A percentile compares a stretch with the other conserved stretches of the same genome.
Evolutionary conservation across 1,140 invertebrate genomes (phyloP).

Genomic region (Drosophila tropicalis): DNA sequence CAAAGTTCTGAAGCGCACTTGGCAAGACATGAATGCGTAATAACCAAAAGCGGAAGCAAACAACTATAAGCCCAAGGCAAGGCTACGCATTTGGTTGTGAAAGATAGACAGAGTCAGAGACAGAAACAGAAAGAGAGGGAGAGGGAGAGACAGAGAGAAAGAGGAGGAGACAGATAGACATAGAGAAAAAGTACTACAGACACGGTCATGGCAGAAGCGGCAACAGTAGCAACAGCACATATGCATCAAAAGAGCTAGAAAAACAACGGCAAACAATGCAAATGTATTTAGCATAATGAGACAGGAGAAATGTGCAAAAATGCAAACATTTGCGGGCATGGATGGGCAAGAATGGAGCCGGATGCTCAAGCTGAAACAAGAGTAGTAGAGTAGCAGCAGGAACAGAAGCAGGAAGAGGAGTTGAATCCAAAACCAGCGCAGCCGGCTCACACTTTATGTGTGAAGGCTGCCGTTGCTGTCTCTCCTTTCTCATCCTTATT

Average conservation of each 20-base stretch:
- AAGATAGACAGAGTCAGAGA: conserved; percentile 12
- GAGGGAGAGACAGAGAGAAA: conserved; percentile 11
- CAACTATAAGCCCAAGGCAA: conserved; percentile 74
- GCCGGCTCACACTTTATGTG: conserved; percentile 68
- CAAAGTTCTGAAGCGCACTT: conserved; percentile 78
- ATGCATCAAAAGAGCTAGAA: conserved; percentile 81
- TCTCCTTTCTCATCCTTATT: conserved; percentile 11
- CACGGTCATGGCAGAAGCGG: conserved; percentile 12
- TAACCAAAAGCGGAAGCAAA: conserved; percentile 80
- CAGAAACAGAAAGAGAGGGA: conserved; percentile 2
- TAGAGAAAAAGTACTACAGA: conserved; percentile 1
- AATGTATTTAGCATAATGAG: conserved; percentile 82
- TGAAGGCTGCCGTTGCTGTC: conserved; percentile 47
- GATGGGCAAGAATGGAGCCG: conserved; percentile 1
- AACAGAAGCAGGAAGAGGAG: too few species aligned
- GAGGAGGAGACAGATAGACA: not conserved
- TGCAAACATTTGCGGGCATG: conserved; percentile 75
- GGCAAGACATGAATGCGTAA: conserved; percentile 80
- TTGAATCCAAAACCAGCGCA: conserved; percentile 27
- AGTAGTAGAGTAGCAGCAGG: not conserved
- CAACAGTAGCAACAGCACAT: conserved; percentile 54
- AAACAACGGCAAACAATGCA: conserved; percentile 81
- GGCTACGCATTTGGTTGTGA: conserved; percentile 38
- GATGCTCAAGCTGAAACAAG: conserved; percentile 18
- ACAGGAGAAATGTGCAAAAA: conserved; percentile 81